Base-by-base conservation (phyloP, 2,888 invertebrate genomes). In the Tholera decimalis region DNA sequence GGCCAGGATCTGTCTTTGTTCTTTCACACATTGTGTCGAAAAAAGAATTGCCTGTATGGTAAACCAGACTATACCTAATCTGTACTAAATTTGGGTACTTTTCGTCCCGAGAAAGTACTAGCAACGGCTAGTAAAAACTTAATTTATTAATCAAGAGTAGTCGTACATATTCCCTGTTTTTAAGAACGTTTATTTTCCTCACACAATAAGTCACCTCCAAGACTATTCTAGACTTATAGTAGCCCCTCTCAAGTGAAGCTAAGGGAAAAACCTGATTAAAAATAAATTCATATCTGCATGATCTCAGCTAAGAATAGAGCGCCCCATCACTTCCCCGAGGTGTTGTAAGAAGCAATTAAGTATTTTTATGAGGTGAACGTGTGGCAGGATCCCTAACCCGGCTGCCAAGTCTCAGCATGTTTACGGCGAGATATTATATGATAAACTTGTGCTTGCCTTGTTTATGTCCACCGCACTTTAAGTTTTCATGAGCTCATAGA, bases 311-410 rank as follows among this genome's bases (percentile, higher is more conserved):
- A 55, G 43, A 73, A 73, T 69, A 73, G 62, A 62, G 26, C 43
- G 74, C 71, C 75, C 68, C 69, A 58, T 55, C 55, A 60, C 55
- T 75, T 76, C 70, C 70, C 72, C 49, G 39, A 70, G 70, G 76
- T 62, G 72, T 69, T 72, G 62, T 69, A 75, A 69, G 72, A 73
- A 77, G 77, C 73, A 72, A 72, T 72, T 72, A 72, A 62, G 46
- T 50, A 55, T 77, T 72, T 72, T 72, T 72, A 72, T 61, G 77
- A 77, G 77, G 77, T 62, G 72, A 77, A 72, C 71, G 77, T 77
- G 73, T 61, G 72, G 73, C 50, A 28, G 50, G 55, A 72, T 61
- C 63, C 43, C 72, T 72, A 72, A 62, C 77, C 72, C 63, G 35
- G 49, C 77, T 55, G 55, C 73, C 50, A 70, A 76, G 30, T 55